These are phyloP conservation scores for Carlito syrichta DNA, from an alignment of 2,113 vertebrate species.

Conservation along the genomic window DNA sequence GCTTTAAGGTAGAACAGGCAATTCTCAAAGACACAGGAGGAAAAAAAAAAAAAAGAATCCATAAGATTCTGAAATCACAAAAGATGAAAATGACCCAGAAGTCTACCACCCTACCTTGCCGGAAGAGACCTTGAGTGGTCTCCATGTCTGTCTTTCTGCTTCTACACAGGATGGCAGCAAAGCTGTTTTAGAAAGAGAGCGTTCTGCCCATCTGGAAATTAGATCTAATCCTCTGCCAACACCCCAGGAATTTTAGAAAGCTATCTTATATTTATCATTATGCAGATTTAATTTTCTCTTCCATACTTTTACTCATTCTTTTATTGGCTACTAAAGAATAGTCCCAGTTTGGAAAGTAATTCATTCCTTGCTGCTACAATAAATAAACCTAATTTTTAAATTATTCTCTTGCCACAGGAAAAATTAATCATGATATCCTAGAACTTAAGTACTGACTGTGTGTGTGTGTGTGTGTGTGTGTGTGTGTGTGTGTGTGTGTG, in stretches of 20 bases:
- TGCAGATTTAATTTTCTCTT: background rate
- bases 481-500: background rate
- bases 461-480: background rate
- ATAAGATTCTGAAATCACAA: background rate
- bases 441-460: background rate
- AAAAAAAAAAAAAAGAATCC: background rate
- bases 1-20: background rate
- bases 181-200: background rate
- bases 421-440: background rate
- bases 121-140: background rate
- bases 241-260: background rate
- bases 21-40: background rate
- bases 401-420: background rate
- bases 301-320: background rate
- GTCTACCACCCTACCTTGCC: background rate
- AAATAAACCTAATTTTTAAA: conserved; percentile 15
- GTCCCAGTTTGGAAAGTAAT: conserved; percentile 16
- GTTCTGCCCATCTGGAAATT: background rate
- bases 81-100: background rate
- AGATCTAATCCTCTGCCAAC: background rate
- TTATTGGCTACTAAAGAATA: background rate
- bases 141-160: background rate
- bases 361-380: background rate
- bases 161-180: background rate
- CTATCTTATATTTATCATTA: background rate